Percentiles rank a stretch among this genome's conserved stretches.
phyloP scores from a whole-genome alignment of 2,113 vertebrate species.

The Glareola pratincola region DNA sequence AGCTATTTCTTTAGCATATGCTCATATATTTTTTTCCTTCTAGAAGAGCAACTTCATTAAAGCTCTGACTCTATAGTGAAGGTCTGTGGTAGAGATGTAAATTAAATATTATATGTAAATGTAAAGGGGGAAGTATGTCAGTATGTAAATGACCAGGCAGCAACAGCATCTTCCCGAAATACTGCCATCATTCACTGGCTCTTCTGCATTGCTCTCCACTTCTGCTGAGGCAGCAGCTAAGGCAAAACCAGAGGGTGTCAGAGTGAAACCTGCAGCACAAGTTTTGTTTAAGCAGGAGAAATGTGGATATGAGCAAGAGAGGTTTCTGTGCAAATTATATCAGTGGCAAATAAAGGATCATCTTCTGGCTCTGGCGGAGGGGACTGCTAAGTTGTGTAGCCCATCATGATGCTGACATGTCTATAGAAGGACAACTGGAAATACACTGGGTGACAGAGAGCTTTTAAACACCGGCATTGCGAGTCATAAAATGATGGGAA shows the following conservation, averaged over 20 bases:
- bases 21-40: neutral
- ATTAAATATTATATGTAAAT: neutral
- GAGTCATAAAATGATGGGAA: neutral
- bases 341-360: neutral
- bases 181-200: rapidly evolving
- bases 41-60: neutral
- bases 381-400: neutral
- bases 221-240: neutral
- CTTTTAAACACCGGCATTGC: neutral
- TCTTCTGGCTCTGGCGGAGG: neutral
- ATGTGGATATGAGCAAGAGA: neutral
- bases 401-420: neutral
- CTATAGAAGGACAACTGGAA: neutral
- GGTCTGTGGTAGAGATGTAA: no score
- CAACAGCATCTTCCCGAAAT: neutral
- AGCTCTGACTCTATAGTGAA: neutral
- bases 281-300: neutral
- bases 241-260: neutral
- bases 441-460: neutral
- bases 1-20: neutral
- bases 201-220: neutral
- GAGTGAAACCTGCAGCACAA: neutral
- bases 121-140: neutral
- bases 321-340: neutral
- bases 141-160: neutral